Base-by-base conservation (phyloP, 64 coral and sea anemone genomes). In the Stichodactyla mertensii region DNA sequence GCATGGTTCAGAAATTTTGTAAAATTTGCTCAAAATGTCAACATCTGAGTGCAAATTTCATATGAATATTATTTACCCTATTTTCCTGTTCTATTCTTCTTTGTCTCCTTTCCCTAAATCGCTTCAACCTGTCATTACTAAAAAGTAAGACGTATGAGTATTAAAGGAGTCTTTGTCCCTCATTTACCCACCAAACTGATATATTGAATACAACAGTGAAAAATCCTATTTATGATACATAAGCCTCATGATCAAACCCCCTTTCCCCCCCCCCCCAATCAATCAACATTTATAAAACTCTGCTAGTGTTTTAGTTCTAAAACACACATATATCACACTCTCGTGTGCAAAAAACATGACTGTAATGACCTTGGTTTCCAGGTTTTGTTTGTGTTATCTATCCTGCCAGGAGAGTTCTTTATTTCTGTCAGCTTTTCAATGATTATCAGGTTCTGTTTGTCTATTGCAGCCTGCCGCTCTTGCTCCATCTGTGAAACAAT, bases 21-120 rank as follows among this genome's bases (percentile, higher is more conserved):
- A 62, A 62, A 18, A 14, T 14, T 62, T 4, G 60, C 14, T 16
- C 16, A 5, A 14, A 4, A 61, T 14, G 12, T 16, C 16, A 9
- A 18, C 12, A 62, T 11, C 23, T n/a, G n/a, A 28, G 77, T 7
- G 13, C 12, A 4, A 20, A 66, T 66, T 16, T 16, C 11, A 18
- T 20, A 6, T 6, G 13, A 74, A 26, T 11, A 0, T 26, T 5
- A 26, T 12, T 4, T 67, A 92, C 90, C 90, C 79, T 59, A 83
- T 92, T 92, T 82, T 92, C 90, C 28, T 82, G 59, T 7, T 83
- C 79, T 58, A 92, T 87, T 74, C 90, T 87, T 86, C 90, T 80
- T 55, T 92, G 85, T 58, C 31, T 92, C 64, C 90, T 81, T 16
- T 83, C 90, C 45, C 90, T 82, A 52, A 92, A 92, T 5, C 78